phyloP scores from a whole-genome alignment of 2,113 vertebrate species.

The Ramphastos sulfuratus region DNA sequence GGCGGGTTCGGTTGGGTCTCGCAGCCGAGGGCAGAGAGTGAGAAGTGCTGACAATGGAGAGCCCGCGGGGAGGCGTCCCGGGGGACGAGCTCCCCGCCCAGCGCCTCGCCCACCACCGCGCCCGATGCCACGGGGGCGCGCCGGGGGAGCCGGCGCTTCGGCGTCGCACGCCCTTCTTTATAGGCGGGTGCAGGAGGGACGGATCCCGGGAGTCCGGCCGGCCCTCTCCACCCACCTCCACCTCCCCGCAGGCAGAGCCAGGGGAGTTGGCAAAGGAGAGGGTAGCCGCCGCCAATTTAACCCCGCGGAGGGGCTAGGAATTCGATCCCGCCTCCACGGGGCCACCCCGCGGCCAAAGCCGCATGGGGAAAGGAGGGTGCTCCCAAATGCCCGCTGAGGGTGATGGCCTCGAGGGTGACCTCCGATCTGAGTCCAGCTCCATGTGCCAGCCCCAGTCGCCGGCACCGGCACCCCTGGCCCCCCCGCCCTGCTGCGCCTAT shows the following conservation, averaged over 20 bases:
- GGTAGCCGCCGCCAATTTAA: background rate
- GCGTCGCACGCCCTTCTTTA: background rate
- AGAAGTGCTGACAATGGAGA: background rate
- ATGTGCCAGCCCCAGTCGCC: background rate
- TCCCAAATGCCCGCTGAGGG: conserved; percentile 1
- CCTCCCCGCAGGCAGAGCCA: background rate
- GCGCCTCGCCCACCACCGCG: background rate
- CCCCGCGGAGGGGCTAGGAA: background rate
- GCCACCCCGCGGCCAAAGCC: rapidly evolving
- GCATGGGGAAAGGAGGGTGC: background rate
- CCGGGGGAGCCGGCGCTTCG: background rate
- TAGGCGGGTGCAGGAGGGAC: background rate
- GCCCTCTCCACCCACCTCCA: background rate
- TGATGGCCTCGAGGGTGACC: conserved; percentile 63
- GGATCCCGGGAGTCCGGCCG: background rate
- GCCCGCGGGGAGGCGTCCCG: background rate
- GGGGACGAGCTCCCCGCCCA: background rate
- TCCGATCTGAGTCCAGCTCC: conserved; percentile 69
- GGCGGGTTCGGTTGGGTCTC: background rate
- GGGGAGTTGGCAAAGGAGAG: background rate
- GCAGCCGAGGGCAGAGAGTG: background rate
- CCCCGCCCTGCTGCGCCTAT: background rate
- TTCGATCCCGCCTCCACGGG: background rate
- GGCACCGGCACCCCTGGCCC: background rate
- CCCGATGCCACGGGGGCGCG: background rate